Base-by-base conservation (phyloP, 2,888 invertebrate genomes). In the Epirrhoe tristata region DNA sequence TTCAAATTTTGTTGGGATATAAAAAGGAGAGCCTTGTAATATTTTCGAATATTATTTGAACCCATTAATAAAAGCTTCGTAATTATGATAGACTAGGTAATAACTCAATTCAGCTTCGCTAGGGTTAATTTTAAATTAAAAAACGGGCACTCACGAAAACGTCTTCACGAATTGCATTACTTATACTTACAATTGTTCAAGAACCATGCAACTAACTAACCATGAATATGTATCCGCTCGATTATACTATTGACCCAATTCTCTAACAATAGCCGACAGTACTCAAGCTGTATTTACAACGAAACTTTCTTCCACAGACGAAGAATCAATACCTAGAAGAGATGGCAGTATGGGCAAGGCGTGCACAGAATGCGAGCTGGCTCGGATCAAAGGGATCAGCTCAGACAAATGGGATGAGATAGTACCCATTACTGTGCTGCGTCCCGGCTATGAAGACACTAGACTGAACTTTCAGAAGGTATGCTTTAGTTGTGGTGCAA, bases 391-490 rank as follows among this genome's bases (percentile, higher is more conserved):
- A 52, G 74, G 80, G 67, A 79, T 95, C 55, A 83, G 89, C 53
- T 87, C 93, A 43, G 88, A 95, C 83, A 85, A 90, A 76, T 95
- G 95, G 95, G 87, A 91, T 67, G 94, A 94, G 75, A 87, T 95
- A 62, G 91, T 95, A 6, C 94, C 94, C 0, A 88, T 92, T 81
- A 94, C 94, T 7, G 82, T 86, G 34, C 84, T 95, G 12, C 82
- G 87, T 60, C 89, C 95, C 0, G 95, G 95, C 10, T 94, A 94
- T 77, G 89, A 92, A 63, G 94, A 94, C n/a, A 95, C 94, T 0
- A 91, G 95, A 71, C 91, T 93, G 72, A 95, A 95, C 79, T 95
- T 90, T 75, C 94, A 95, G 75, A 89, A 93, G 87, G 90, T 94
- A 52, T 10, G 43, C n/a, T 53, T 31, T 31, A 52, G 31, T 31